These are phyloP conservation scores for Hymenochirus boettgeri DNA, from an alignment of 2,113 vertebrate species.

Conservation along the genomic window DNA sequence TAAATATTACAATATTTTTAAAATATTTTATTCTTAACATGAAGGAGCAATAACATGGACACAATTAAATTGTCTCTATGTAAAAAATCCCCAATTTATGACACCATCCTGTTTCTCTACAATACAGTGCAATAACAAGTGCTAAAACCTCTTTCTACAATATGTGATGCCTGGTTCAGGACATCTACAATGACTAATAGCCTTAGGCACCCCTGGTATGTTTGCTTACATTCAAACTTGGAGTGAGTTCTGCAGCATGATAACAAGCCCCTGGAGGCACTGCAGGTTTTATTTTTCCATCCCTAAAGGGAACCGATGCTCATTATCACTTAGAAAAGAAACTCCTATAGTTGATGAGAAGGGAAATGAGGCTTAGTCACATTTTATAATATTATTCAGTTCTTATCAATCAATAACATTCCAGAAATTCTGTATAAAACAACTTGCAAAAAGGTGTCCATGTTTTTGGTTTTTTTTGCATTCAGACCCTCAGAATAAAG, in stretches of 20 bases:
- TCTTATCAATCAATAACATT: conserved; percentile 37
- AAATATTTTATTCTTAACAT: too few species aligned
- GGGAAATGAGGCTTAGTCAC: conserved; percentile 37
- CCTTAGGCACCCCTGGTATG: conserved; percentile 36
- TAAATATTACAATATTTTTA: too few species aligned
- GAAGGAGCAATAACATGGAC: too few species aligned
- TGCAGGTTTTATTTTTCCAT: conserved; percentile 30
- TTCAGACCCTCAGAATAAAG: neutral
- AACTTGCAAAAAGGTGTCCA: neutral
- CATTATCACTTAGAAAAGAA: conserved; percentile 41
- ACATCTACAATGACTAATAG: conserved; percentile 38
- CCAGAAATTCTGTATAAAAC: conserved; percentile 25
- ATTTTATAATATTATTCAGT: conserved; percentile 38
- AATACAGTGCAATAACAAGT: conserved; percentile 15
- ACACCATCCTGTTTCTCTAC: neutral
- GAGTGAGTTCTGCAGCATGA: conserved; percentile 36
- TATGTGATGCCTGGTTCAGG: conserved; percentile 20
- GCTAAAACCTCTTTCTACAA: conserved; percentile 16
- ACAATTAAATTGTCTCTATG: neutral
- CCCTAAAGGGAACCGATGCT: conserved; percentile 32
- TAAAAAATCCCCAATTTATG: conserved; percentile 7
- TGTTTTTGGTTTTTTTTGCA: neutral
- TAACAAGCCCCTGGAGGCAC: conserved; percentile 41
- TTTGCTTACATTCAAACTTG: conserved; percentile 41
- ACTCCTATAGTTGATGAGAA: conserved; percentile 32